Conservation (phyloP, 2,888 invertebrate genomes). For the Embidobia sp. region DNA sequence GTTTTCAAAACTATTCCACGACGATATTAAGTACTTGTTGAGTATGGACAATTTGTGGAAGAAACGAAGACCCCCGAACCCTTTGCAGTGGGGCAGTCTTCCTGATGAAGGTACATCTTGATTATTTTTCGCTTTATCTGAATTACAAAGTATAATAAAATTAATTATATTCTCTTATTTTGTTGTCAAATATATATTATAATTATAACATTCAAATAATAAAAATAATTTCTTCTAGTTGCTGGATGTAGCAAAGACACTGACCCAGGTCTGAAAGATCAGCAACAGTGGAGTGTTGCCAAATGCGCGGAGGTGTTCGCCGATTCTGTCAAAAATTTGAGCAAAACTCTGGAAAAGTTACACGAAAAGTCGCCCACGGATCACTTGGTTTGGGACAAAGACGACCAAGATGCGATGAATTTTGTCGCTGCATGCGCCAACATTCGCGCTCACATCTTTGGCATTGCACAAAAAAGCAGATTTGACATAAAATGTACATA, state of each 20-base stretch:
- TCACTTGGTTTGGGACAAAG: conserved; percentile 98
- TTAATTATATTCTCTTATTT: too few species aligned
- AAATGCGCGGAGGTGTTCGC: conserved; percentile 89
- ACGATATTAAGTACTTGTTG: conserved; percentile 96
- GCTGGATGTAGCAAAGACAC: conserved; percentile 83
- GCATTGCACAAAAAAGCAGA: conserved; percentile 91
- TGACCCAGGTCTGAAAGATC: conserved; percentile 86
- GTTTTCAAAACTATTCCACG: conserved; percentile 95
- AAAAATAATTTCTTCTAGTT: conserved; percentile 73
- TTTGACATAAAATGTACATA: conserved; percentile 97
- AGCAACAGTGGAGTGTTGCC: conserved; percentile 89
- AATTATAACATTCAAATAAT: too few species aligned
- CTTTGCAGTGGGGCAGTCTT: conserved; percentile 87
- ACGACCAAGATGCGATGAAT: conserved; percentile 95
- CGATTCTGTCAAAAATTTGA: conserved; percentile 86
- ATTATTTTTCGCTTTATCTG: background rate
- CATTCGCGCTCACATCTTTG: conserved; percentile 94
- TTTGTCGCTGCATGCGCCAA: conserved; percentile 98
- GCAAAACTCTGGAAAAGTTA: conserved; percentile 83
- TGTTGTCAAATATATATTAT: too few species aligned
- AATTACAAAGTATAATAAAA: too few species aligned
- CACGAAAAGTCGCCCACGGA: conserved; percentile 83
- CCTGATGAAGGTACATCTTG: conserved; percentile 80
- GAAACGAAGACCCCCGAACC: conserved; percentile 91
- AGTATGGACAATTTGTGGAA: conserved; percentile 98